Conservation (phyloP, 2,888 invertebrate species). For the Thyatira batis region DNA sequence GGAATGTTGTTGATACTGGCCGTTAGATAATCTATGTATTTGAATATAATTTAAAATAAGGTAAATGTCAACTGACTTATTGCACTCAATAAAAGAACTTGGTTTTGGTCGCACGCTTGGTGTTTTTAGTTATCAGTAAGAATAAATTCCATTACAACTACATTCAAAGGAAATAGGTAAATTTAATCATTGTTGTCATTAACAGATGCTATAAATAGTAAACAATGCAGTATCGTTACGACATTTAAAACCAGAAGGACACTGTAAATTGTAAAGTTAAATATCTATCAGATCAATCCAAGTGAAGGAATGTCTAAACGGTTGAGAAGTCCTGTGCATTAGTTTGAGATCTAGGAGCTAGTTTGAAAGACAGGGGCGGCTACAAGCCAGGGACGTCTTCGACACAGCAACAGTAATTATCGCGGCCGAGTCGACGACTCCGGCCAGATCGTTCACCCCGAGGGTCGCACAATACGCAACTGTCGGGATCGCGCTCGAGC, state of each 20-base stretch:
- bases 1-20: too few species aligned
- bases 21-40: too few species aligned
- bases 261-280: neutral
- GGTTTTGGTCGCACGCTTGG: too few species aligned
- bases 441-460: conserved; percentile 78
- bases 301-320: conserved; percentile 28
- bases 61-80: too few species aligned
- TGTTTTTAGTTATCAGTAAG: too few species aligned
- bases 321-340: conserved; percentile 36
- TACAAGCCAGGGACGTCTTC: conserved; percentile 55
- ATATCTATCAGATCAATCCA: conserved; percentile 11
- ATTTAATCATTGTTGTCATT: too few species aligned
- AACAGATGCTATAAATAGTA: too few species aligned
- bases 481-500: conserved; percentile 52
- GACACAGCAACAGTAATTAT: conserved; percentile 75
- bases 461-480: conserved; percentile 72
- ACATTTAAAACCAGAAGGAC: neutral
- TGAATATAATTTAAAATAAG: too few species aligned
- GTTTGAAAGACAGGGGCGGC: conserved; percentile 38
- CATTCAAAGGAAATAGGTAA: too few species aligned
- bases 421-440: conserved; percentile 77
- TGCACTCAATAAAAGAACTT: too few species aligned
- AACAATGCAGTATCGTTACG: too few species aligned
- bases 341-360: conserved; percentile 24
- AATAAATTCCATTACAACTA: too few species aligned